Base-by-base conservation (phyloP, 2,113 vertebrate genomes). In the Tupaia chinensis region DNA sequence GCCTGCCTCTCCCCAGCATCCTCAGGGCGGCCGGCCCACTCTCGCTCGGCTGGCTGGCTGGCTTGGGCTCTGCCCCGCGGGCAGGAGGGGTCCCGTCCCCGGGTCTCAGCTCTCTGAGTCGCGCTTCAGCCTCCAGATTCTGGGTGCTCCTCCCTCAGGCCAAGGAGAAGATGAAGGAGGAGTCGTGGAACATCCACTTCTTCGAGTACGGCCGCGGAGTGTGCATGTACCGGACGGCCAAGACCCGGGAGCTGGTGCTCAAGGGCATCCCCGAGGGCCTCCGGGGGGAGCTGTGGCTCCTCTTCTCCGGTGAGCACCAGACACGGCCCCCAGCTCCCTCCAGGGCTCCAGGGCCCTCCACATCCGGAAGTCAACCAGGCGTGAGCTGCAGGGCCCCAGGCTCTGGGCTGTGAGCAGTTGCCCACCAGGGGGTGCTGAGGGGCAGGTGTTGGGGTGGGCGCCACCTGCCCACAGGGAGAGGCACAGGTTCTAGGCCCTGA, bases 141-240 rank as follows among this genome's bases (percentile, higher is more conserved):
- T 0, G 69, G 0, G n/a, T 96, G 77, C 85, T 60, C 74, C n/a
- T 73, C 87, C 27, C 95, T 61, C 97, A 99, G 99, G 99, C 99
- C 93, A 99, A 99, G 97, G 99, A 99, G 97, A 99, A 99, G 97
- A 99, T 99, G 99, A 99, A 99, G 88, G 99, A 99, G 96, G 99
- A 99, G 93, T 99, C 99, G 0, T 99, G 99, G 99, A 99, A 99
- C 96, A 99, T 99, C 95, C 99, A 99, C 97, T 99, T 99, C 98
- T 99, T 99, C 53, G 99, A 99, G 97, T 99, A 99, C 7, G 99
- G 99, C 27, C 98, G 99, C 0, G 99, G 99, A 0, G 98, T 99
- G 97, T 99, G 99, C 93, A 99, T 99, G 99, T 99, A 99, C 98
- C 99, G 99, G 82, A 99, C 99, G 2, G 98, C 99, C 84, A 99